Evolutionary conservation across 2,888 invertebrate genomes (phyloP).

Genomic region (Pollenia angustigena): DNA sequence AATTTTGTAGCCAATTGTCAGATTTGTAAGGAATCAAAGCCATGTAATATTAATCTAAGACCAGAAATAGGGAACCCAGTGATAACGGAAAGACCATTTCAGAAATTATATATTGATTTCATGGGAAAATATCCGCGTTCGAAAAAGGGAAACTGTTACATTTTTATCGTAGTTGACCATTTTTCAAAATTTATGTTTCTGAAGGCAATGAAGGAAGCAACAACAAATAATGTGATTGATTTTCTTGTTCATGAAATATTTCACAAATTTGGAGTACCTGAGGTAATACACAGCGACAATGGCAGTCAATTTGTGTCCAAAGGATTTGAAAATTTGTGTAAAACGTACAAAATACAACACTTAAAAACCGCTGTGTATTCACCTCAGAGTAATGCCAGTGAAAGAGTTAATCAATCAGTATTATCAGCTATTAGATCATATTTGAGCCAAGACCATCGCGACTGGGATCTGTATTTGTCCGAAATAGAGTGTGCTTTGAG

Average conservation of each 20-base stretch:
- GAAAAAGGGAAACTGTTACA: too few species aligned
- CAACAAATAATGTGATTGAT: too few species aligned
- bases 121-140: too few species aligned
- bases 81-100: too few species aligned
- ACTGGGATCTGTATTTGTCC: not conserved
- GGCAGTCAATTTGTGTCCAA: not conserved
- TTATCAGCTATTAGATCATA: not conserved
- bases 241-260: not conserved
- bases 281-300: not conserved
- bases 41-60: too few species aligned
- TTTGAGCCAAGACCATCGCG: not conserved
- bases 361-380: not conserved
- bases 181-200: too few species aligned
- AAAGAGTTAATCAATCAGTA: conserved; percentile 2
- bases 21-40: too few species aligned
- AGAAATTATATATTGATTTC: too few species aligned
- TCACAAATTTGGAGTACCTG: conserved; percentile 1
- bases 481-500: not conserved
- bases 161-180: too few species aligned
- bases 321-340: not conserved
- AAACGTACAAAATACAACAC: not conserved
- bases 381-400: not conserved
- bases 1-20: too few species aligned
- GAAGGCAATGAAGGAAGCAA: too few species aligned
- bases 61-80: too few species aligned